Conservation (phyloP, 1,140 invertebrate species). For the Drosophila erecta region DNA sequence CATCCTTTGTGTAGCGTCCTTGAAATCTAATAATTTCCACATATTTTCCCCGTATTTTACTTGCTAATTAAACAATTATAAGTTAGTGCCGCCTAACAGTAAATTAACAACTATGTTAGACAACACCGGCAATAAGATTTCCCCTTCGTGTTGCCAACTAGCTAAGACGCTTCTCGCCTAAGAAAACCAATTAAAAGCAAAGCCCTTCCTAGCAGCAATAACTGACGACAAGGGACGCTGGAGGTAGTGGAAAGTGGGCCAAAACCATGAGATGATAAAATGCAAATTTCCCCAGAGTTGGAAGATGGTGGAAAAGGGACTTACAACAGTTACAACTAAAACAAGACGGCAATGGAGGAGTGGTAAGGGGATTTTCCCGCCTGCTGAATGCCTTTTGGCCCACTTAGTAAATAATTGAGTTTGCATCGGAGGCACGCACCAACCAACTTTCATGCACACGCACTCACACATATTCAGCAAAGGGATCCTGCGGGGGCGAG, state of each 20-base stretch:
- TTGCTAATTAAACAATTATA: slow-evolving; percentile 82
- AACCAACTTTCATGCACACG: slow-evolving; percentile 23
- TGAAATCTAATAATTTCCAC: slow-evolving; percentile 71
- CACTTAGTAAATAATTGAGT: slow-evolving; percentile 78
- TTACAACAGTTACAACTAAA: slow-evolving; percentile 57
- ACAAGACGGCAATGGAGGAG: slow-evolving; percentile 23
- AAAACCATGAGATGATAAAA: slow-evolving; percentile 71
- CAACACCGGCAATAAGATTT: slow-evolving; percentile 29
- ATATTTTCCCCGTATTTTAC: slow-evolving; percentile 76
- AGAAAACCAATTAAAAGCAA: slow-evolving; percentile 81
- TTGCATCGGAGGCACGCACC: slow-evolving; percentile 75
- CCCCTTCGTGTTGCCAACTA: slow-evolving; percentile 2
- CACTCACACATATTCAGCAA: slow-evolving; percentile 29
- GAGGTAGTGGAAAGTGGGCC: slow-evolving; percentile 3
- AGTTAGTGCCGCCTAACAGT: slow-evolving; percentile 61
- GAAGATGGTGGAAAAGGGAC: slow-evolving; percentile 3
- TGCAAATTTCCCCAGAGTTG: slow-evolving; percentile 79
- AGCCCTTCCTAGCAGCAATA: slow-evolving; percentile 55
- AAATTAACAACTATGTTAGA: slow-evolving; percentile 60
- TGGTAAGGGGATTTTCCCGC: slow-evolving; percentile 56
- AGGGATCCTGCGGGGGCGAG: background rate
- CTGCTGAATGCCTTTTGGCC: slow-evolving; percentile 50
- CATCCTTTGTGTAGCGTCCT: background rate
- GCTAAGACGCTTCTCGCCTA: slow-evolving; percentile 41
- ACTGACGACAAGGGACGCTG: slow-evolving; percentile 35